Evolutionary conservation across 2,797 vertebrate genomes (phyloP), one percentile per base, ranked within the genome.

Genomic region (Hozukius guyotensis): DNA sequence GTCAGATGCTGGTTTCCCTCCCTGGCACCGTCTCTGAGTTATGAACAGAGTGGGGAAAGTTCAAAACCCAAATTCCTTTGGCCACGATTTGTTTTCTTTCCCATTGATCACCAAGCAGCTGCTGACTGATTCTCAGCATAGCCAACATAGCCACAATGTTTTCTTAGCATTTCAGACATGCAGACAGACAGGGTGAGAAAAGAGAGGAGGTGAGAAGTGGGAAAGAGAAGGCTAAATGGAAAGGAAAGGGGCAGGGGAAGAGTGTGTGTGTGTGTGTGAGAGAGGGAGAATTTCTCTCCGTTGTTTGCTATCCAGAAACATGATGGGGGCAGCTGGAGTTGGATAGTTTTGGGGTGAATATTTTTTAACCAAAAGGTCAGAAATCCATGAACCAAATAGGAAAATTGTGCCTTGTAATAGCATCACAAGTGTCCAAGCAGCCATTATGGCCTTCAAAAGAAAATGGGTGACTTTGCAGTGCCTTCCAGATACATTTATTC

Each of bases 71-170:
- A 88, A 94, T 95, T 95, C 94, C 86, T 94, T 82, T 89, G 88
- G 92, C 88, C 71, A 71, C 60, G 68, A 91, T 93, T 95, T 95
- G 93, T 95, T 95, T 94, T 95, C 89, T 90, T 95, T 96, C 88
- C 88, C 93, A 95, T 93, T 94, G 94, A 96, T 96, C 93, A 94
- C 78, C 85, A 84, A 89, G 86, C 83, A 83, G 91, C 86, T 77
- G 93, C 89, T 91, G 94, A 94, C 88, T 89, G 92, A 96, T 94
- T 92, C 93, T 92, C 87, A 93, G 88, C 89, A 90, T 85, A 89
- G 91, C 83, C 92, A 77, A 94, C 92, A 93, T 87, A 86, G 90
- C 90, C 88, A 77, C 91, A 92, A 81, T 95, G 93, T 95, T 95
- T 93, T 93, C 91, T 88, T 93, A 93, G 90, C 91, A 92, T 92